phyloP scores from a whole-genome alignment of 2,888 invertebrate genomes.

The Ochropleura leucogaster region DNA sequence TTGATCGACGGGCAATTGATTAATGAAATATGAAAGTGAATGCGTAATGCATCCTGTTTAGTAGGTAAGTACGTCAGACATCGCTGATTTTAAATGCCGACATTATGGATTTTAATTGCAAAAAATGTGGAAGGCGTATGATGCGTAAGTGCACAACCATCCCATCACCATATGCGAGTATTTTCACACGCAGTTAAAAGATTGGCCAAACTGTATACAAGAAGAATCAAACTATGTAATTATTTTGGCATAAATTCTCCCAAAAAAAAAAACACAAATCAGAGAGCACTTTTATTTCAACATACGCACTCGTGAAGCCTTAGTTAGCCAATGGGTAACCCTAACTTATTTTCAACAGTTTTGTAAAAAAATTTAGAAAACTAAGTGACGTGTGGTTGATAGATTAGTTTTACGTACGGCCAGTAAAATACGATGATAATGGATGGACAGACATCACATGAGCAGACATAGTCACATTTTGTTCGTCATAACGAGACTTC shows the following conservation, averaged over 20 bases:
- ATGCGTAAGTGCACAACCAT: neutral
- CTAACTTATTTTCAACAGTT: conserved; percentile 26
- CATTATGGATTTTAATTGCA: neutral
- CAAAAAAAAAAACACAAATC: neutral
- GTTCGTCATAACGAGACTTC: conserved; percentile 32
- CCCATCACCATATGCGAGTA: neutral
- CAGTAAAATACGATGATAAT: conserved; percentile 48
- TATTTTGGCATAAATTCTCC: conserved; percentile 2
- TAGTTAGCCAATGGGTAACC: conserved; percentile 10
- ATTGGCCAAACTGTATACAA: neutral
- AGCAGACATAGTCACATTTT: conserved; percentile 34
- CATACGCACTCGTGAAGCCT: neutral
- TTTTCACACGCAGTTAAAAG: neutral
- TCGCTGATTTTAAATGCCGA: conserved; percentile 36
- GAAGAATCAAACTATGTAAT: neutral
- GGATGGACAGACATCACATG: conserved; percentile 37
- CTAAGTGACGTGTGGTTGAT: conserved; percentile 56
- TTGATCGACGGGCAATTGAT: conserved; percentile 87
- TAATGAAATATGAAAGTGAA: conserved; percentile 80
- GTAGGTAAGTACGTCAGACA: conserved; percentile 3
- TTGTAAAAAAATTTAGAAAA: conserved; percentile 50
- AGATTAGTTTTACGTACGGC: conserved; percentile 40
- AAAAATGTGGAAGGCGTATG: conserved; percentile 6
- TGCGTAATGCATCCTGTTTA: conserved; percentile 69
- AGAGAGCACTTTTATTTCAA: neutral